Percentiles rank a stretch among this genome's conserved stretches.
These are phyloP conservation scores for Caenorhabditis sp. DNA, from an alignment of 2,888 invertebrate species.

Conservation along the genomic window DNA sequence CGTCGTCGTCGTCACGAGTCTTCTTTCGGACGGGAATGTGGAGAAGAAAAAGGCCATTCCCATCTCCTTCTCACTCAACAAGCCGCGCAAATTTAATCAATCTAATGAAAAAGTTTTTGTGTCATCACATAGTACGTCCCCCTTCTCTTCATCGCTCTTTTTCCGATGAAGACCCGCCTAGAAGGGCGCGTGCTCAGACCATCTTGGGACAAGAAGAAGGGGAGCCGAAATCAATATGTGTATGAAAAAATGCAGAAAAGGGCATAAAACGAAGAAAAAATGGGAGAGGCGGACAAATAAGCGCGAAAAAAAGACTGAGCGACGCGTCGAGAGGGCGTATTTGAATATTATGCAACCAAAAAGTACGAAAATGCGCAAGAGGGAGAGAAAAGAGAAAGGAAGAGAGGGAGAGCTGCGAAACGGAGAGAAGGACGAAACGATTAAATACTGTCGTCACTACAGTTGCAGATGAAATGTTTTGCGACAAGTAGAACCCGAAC, in stretches of 20 bases:
- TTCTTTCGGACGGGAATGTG: constrained; percentile 2
- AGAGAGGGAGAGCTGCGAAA: constrained; percentile 23
- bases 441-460: constrained; percentile 9
- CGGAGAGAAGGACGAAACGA: constrained; percentile 11
- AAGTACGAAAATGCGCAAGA: constrained; percentile 19
- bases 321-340: constrained; percentile 24
- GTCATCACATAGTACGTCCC: constrained; percentile 12
- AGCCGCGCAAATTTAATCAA: constrained; percentile 54
- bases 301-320: constrained; percentile 24
- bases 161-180: constrained; percentile 11
- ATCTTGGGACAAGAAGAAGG: too few relatives aligned
- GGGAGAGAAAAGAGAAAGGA: not conserved
- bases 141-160: constrained; percentile 12
- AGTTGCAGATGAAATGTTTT: not conserved
- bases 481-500: not conserved
- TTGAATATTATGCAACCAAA: constrained; percentile 54
- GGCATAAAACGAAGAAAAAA: constrained; percentile 1
- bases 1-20: constrained; percentile 10
- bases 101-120: constrained; percentile 54
- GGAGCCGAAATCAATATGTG: constrained; percentile 33
- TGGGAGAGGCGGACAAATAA: constrained; percentile 38
- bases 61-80: constrained; percentile 10
- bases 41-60: constrained; percentile 21
- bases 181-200: not conserved
- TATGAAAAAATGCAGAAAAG: constrained; percentile 1